phyloP scores from a whole-genome alignment of 92 coral and sea anemone genomes.

The Desmophyllum pertusum region DNA sequence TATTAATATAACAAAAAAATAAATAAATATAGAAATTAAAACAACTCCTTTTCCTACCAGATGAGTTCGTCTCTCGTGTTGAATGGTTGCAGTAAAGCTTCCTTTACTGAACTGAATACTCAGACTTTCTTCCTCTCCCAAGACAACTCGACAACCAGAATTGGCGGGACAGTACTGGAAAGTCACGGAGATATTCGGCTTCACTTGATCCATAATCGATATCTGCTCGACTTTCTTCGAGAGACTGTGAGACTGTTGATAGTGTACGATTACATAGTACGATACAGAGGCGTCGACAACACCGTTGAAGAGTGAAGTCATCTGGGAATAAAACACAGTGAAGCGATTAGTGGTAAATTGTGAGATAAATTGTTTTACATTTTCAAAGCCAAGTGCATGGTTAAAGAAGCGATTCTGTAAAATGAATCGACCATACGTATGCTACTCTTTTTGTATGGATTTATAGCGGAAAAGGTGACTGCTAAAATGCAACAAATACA shows the following conservation, averaged over 20 bases:
- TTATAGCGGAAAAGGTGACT: too few relatives aligned
- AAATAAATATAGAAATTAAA: neutral
- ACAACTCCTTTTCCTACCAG: constrained; percentile 36
- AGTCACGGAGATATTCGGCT: constrained; percentile 53
- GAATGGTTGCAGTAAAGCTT: constrained; percentile 16
- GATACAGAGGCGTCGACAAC: constrained; percentile 34
- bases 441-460: too few relatives aligned
- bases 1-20: too few relatives aligned
- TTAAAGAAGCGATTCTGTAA: too few relatives aligned
- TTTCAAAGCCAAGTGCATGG: too few relatives aligned
- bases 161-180: constrained; percentile 70
- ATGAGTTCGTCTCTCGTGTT: constrained; percentile 39
- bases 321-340: constrained; percentile 9
- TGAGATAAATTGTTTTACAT: too few relatives aligned
- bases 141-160: constrained; percentile 70
- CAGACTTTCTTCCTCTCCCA: constrained; percentile 31
- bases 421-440: too few relatives aligned
- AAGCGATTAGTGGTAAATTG: neutral
- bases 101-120: constrained; percentile 20
- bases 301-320: constrained; percentile 50
- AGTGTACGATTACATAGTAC: constrained; percentile 72
- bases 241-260: constrained; percentile 51
- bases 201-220: constrained; percentile 25
- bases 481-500: too few relatives aligned
- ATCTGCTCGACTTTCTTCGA: constrained; percentile 53